Conservation (phyloP, 2,113 vertebrate species). For the Pachypanchax playfairii region DNA sequence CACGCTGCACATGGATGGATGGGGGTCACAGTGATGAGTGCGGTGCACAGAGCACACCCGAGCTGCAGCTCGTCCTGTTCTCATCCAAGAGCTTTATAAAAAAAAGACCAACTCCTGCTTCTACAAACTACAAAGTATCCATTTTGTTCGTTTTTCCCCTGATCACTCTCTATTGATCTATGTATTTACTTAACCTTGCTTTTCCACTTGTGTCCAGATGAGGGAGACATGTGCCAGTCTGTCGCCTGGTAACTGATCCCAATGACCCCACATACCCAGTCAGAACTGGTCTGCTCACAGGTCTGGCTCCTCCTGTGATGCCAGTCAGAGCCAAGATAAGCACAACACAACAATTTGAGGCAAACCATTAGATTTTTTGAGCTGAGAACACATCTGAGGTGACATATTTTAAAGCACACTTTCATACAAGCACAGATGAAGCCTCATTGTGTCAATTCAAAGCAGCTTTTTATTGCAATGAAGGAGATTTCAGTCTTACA, state of each 20-base stretch:
- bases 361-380: slow-evolving; percentile 19
- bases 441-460: slow-evolving; percentile 23
- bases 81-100: slow-evolving; percentile 43
- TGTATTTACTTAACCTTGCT: slow-evolving; percentile 84
- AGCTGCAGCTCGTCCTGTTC: slow-evolving; percentile 29
- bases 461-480: slow-evolving; percentile 42
- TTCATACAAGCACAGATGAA: not conserved
- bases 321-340: slow-evolving; percentile 13
- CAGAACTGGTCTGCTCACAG: slow-evolving; percentile 62
- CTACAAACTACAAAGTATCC: slow-evolving; percentile 52
- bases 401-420: slow-evolving; percentile 10
- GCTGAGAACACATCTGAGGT: not conserved
- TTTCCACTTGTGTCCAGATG: slow-evolving; percentile 72
- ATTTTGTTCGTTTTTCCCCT: slow-evolving; percentile 51
- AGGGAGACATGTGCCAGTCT: slow-evolving; percentile 76
- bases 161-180: slow-evolving; percentile 66
- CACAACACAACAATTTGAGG: slow-evolving; percentile 21
- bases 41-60: slow-evolving; percentile 10
- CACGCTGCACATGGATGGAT: slow-evolving; percentile 34
- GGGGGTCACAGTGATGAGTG: not conserved
- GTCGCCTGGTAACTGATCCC: slow-evolving; percentile 72
- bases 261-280: slow-evolving; percentile 69
- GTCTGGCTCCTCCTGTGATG: slow-evolving; percentile 52
- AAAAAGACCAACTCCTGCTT: slow-evolving; percentile 27
- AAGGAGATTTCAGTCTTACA: slow-evolving; percentile 32